Evolutionary conservation across 1,140 invertebrate species (phyloP), one percentile per base, ranked within the genome.

Genomic region (Prorops nasuta): DNA sequence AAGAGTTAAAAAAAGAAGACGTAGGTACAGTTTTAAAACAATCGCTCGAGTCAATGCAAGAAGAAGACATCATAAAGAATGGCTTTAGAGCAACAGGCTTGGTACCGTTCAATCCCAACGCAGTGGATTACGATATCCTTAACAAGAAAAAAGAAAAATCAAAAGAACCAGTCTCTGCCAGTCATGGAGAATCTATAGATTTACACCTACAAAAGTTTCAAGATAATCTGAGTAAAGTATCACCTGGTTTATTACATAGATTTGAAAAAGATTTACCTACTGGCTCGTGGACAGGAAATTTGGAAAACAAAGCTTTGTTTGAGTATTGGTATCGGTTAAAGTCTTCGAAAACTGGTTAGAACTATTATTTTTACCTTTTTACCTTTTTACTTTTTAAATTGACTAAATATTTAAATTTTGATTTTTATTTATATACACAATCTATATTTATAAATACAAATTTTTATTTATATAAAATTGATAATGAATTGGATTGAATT

Each of bases 271-370:
- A 20, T 18, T 14, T 9, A 20, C 9, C 20, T 31, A 12, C 36
- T 24, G 24, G 10, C 9, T 17, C 24, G 12, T 53, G 46, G 55
- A 35, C 31, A 22, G 47, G 46, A 14, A 19, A 34, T 43, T 14
- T 38, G 2, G 24, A 49, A 39, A 18, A 49, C 19, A 46, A 43
- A 37, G 31, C 17, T 49, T 44, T 52, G 15, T 57, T 44, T 36
- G 17, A 53, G 4, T 37, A 49, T 20, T 57, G 50, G 50, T 38
- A 15, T 15, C 10, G 48, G 22, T 22, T 43, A 2, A 52, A 52
- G 45, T 14, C 6, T 31, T 17, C 4, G 18, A 44, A 16, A 16
- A 17, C 28, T 24, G 21, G 19, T 24, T 22, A 12, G 12, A 14
- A 21, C 20, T 42, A 12, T 24, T 28, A 19, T 36, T 39, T 48